A percentile compares a stretch with the other conserved stretches of the same genome.
phyloP scores from a whole-genome alignment of 1,140 invertebrate species.

The Pseudomyrmex sp. region DNA sequence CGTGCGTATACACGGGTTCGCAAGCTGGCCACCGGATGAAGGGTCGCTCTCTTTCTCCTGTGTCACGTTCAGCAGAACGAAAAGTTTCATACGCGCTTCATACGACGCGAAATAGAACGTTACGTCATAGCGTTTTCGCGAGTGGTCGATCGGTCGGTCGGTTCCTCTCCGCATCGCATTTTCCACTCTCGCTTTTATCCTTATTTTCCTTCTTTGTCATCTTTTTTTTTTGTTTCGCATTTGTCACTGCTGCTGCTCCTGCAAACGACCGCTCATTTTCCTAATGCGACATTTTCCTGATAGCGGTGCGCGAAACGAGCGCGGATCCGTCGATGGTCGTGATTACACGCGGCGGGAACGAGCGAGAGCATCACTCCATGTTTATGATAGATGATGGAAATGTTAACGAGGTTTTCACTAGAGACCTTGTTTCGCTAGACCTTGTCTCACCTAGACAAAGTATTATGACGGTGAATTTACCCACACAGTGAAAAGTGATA shows the following conservation, averaged over 20 bases:
- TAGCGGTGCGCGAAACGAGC: conserved; percentile 29
- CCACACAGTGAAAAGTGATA: neutral
- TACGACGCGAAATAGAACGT: conserved; percentile 56
- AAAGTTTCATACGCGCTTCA: conserved; percentile 54
- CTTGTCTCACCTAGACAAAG: neutral
- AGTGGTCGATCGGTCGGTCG: conserved; percentile 6
- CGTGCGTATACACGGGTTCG: neutral
- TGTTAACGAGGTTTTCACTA: conserved; percentile 45
- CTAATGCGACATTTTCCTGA: conserved; percentile 50
- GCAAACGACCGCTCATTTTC: conserved; percentile 52
- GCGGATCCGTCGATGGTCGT: conserved; percentile 21
- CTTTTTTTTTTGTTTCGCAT: neutral
- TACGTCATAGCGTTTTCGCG: conserved; percentile 12
- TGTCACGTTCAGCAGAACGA: conserved; percentile 7
- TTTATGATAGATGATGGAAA: conserved; percentile 53
- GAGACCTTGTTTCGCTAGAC: neutral
- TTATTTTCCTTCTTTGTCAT: neutral
- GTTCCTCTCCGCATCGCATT: conserved; percentile 13
- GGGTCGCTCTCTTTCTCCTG: neutral
- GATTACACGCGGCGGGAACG: conserved; percentile 24
- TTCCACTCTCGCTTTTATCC: neutral
- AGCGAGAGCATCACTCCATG: conserved; percentile 30
- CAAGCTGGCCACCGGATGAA: neutral
- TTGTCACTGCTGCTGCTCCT: neutral
- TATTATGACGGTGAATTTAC: conserved; percentile 17